Evolutionary conservation across 2,888 invertebrate species (phyloP), one percentile per base, ranked within the genome.

Genomic region (Drosophila testacea): DNA sequence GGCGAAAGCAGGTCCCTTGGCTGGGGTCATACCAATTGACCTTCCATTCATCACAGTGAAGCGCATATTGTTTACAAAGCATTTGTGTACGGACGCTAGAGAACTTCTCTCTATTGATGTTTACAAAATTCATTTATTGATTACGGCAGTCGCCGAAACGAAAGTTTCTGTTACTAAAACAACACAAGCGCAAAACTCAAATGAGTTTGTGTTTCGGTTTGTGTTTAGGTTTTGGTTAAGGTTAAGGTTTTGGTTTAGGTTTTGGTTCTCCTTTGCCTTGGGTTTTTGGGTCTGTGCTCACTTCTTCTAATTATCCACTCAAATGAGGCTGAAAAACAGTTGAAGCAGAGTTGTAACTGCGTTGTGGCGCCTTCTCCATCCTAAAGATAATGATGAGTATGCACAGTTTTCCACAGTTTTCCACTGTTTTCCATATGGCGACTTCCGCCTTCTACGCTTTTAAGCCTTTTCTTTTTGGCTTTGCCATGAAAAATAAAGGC

Each of bases 51-150:
- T 87, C 81, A 82, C 64, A 60, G 57, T 5, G 36, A 46, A 46
- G 42, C 46, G 64, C 56, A 73, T 80, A 80, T 81, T 83, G 83
- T 85, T 83, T 85, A 74, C 79, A 64, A 76, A 82, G 67, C 72
- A 75, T 75, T 69, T 69, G 48, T 28, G 46, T 32, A 42, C 57
- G 7, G 16, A 7, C 48, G 9, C 16, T 9, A 36, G 55, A 44
- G 38, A 61, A 10, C 47, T 56, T 4, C 7, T 41, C 44, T 65
- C 75, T 76, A 83, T 78, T 78, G 86, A 83, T 83, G 83, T 83
- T 83, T 85, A 83, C 83, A 73, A 73, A 77, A 83, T 83, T 74
- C 81, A 81, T 77, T 83, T 83, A 86, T 86, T 86, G 83, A 83
- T 86, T 83, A 80, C 64, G 73, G 51, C 52, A 16, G 47, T 39